Percentiles rank a stretch among this genome's conserved stretches.
phyloP scores from a whole-genome alignment of 2,888 invertebrate genomes.

The Cheilosia urbana region DNA sequence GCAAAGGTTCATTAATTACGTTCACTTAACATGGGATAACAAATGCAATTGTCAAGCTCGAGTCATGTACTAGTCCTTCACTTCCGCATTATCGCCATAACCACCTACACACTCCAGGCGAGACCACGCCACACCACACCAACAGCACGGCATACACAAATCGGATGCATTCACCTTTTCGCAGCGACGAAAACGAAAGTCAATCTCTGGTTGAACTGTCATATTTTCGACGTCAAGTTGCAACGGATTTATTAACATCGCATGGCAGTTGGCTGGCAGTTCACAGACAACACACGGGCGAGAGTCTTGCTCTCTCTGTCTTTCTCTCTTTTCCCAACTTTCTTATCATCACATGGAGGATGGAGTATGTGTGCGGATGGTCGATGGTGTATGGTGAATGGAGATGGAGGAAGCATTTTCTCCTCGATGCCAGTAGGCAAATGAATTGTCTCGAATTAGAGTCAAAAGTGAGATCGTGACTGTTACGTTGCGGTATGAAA shows the following conservation, averaged over 20 bases:
- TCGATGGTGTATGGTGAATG: neutral
- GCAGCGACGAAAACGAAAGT: constrained; percentile 68
- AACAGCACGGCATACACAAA: constrained; percentile 24
- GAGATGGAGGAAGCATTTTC: constrained; percentile 58
- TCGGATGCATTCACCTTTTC: constrained; percentile 66
- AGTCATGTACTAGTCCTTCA: constrained; percentile 42
- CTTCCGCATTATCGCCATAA: constrained; percentile 59
- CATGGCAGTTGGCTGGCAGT: constrained; percentile 20
- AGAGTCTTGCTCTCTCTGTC: constrained; percentile 3
- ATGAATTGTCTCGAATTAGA: constrained; percentile 74
- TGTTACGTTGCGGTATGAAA: constrained; percentile 28
- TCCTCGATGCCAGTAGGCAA: constrained; percentile 64
- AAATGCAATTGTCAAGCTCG: constrained; percentile 28
- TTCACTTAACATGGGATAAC: constrained; percentile 54
- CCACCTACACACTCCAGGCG: constrained; percentile 42
- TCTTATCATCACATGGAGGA: constrained; percentile 51
- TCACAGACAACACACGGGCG: neutral
- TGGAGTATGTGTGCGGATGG: no score
- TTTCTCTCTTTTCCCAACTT: constrained; percentile 47
- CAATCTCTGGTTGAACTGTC: constrained; percentile 64
- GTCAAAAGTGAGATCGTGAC: constrained; percentile 76
- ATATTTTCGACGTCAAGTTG: constrained; percentile 42
- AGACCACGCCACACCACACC: constrained; percentile 1
- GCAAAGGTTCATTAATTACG: constrained; percentile 58
- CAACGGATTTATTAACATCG: constrained; percentile 62